Percentiles rank a stretch among this genome's conserved stretches.
Evolutionary conservation across 2,888 invertebrate genomes (phyloP).

Genomic region (Boloria euphrosyne): DNA sequence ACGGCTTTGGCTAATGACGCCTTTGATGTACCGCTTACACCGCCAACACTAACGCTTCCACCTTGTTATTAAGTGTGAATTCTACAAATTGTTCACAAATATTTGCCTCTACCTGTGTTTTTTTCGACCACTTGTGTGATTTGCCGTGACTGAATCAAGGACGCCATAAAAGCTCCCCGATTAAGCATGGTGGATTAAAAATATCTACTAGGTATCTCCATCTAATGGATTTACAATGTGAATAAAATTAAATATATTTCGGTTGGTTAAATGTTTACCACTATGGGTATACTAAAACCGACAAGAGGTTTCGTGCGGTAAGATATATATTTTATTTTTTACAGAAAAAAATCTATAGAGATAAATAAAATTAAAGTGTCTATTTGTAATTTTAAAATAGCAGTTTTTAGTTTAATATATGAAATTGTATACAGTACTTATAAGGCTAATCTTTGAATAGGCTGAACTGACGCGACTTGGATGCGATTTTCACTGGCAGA

Average conservation of each 20-base stretch:
- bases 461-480: too few species aligned
- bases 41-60: conserved; percentile 53
- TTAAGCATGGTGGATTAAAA: conserved; percentile 64
- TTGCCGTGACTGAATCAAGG: conserved; percentile 72
- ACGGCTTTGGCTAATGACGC: conserved; percentile 64
- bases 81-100: conserved; percentile 81
- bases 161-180: conserved; percentile 65
- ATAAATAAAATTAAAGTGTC: too few species aligned
- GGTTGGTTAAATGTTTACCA: conserved; percentile 25
- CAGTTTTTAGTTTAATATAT: too few species aligned
- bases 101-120: conserved; percentile 80
- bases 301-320: not conserved
- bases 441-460: too few species aligned
- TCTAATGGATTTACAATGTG: conserved; percentile 45
- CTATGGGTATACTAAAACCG: not conserved
- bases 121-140: conserved; percentile 68
- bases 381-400: too few species aligned
- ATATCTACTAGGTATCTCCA: conserved; percentile 42
- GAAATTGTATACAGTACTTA: too few species aligned
- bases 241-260: conserved; percentile 37
- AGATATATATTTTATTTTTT: too few species aligned
- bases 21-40: conserved; percentile 65
- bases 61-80: conserved; percentile 81
- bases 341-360: too few species aligned
- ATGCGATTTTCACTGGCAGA: too few species aligned